A percentile compares a stretch with the other conserved stretches of the same genome.
phyloP scores from a whole-genome alignment of 2,113 vertebrate species.

The human (Homo sapiens) region DNA sequence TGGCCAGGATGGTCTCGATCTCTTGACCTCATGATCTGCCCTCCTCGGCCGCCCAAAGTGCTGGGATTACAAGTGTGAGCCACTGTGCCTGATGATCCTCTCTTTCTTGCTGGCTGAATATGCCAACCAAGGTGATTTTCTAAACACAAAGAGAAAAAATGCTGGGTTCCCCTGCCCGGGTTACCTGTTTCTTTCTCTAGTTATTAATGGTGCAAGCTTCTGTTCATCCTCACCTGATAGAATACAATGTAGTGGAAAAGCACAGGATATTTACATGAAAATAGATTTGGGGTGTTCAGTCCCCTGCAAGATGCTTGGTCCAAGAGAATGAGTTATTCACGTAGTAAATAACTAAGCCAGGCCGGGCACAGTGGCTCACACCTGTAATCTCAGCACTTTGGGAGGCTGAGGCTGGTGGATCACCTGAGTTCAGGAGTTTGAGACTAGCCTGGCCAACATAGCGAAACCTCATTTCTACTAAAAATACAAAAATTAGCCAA shows the following conservation, averaged over 20 bases:
- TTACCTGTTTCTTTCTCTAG: neutral
- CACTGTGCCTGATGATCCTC: neutral
- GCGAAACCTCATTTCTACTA: no score
- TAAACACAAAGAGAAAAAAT: neutral
- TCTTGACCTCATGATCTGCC: no score
- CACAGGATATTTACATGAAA: neutral
- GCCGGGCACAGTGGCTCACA: no score
- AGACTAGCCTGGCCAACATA: no score
- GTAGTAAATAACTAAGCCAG: neutral
- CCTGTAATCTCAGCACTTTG: no score
- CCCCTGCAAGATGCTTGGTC: neutral
- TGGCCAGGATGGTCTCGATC: no score
- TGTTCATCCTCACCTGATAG: neutral
- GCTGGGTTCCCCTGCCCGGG: neutral
- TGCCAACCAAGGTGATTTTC: neutral
- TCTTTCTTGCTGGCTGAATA: neutral
- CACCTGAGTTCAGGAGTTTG: no score
- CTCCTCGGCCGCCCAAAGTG: no score
- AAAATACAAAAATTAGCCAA: no score
- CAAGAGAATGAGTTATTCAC: neutral
- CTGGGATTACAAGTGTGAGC: no score
- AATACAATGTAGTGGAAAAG: neutral
- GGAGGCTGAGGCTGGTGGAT: no score
- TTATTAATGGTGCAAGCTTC: neutral
- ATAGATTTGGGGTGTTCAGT: neutral